Percentiles rank a stretch among this genome's conserved stretches.
Conservation (phyloP, 2,113 vertebrate species). For the Dasyprocta punctata region DNA sequence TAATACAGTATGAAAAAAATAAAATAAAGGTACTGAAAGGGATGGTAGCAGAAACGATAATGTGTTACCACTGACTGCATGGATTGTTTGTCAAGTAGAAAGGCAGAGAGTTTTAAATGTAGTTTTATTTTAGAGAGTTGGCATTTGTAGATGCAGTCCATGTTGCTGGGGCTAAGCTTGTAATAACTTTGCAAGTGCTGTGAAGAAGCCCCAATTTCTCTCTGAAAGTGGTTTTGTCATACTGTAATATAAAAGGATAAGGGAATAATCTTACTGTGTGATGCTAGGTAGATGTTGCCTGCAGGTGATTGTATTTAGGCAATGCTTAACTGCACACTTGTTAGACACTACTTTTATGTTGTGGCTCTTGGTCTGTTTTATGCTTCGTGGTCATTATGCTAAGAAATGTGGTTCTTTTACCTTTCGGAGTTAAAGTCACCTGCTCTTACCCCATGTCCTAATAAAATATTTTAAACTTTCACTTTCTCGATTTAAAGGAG, state of each 20-base stretch:
- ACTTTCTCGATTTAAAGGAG: constrained; percentile 44
- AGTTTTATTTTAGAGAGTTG: constrained; percentile 72
- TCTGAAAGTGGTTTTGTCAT: constrained; percentile 79
- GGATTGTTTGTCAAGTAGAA: constrained; percentile 60
- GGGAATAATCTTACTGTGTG: constrained; percentile 65
- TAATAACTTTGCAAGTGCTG: constrained; percentile 72
- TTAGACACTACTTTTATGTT: constrained; percentile 74
- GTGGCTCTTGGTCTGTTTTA: constrained; percentile 63
- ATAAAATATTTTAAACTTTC: constrained; percentile 51
- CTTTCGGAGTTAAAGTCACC: constrained; percentile 48
- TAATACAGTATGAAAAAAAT: constrained; percentile 41
- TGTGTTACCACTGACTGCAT: background rate
- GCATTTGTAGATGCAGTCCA: constrained; percentile 61
- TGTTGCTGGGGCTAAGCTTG: constrained; percentile 64
- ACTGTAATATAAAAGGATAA: constrained; percentile 78
- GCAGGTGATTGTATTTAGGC: constrained; percentile 73
- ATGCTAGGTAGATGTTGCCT: constrained; percentile 65
- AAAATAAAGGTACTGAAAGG: constrained; percentile 35
- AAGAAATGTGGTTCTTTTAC: constrained; percentile 65
- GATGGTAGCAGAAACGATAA: background rate
- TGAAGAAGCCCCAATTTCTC: constrained; percentile 76
- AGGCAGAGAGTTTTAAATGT: constrained; percentile 68
- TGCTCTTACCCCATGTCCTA: constrained; percentile 28
- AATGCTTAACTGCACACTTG: constrained; percentile 73
- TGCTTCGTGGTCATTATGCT: constrained; percentile 67